A percentile compares a stretch with the other conserved stretches of the same genome.
Evolutionary conservation across 2,888 invertebrate species (phyloP).

Genomic region (Malacosoma neustria): DNA sequence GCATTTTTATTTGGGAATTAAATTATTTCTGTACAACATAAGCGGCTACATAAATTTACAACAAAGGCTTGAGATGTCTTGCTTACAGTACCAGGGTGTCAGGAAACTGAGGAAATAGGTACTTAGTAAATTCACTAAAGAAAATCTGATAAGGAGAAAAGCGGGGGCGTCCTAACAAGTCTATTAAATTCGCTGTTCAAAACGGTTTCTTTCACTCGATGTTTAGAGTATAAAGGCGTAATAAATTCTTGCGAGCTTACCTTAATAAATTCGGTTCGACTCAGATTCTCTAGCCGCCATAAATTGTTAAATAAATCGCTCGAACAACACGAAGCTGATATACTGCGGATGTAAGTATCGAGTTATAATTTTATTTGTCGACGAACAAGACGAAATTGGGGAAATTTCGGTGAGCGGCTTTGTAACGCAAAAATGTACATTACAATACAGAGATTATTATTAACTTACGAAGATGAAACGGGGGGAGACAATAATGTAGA

Average conservation of each 20-base stretch:
- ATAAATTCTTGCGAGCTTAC: slow-evolving; percentile 55
- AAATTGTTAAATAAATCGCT: slow-evolving; percentile 66
- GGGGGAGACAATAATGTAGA: too few relatives aligned
- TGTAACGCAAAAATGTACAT: too few relatives aligned
- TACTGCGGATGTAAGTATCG: slow-evolving; percentile 29
- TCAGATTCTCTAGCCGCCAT: slow-evolving; percentile 56
- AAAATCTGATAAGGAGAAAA: slow-evolving; percentile 15
- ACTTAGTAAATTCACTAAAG: slow-evolving; percentile 8
- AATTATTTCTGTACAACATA: too few relatives aligned
- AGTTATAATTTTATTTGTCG: slow-evolving; percentile 31
- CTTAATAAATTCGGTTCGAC: slow-evolving; percentile 62
- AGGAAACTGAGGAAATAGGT: neutral
- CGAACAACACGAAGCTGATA: slow-evolving; percentile 40
- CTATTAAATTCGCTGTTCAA: slow-evolving; percentile 28
- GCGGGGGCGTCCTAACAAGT: slow-evolving; percentile 22
- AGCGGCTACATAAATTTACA: too few relatives aligned
- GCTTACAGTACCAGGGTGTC: neutral
- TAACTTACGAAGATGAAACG: too few relatives aligned
- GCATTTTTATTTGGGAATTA: too few relatives aligned
- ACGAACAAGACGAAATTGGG: slow-evolving; percentile 13
- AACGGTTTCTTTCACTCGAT: slow-evolving; percentile 35
- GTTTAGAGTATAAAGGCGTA: slow-evolving; percentile 35
- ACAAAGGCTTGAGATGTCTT: neutral
- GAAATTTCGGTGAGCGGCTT: too few relatives aligned
- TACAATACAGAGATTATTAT: too few relatives aligned